Evolutionary conservation across 1,140 invertebrate genomes (phyloP).

Genomic region (Coenobita brevimanus): DNA sequence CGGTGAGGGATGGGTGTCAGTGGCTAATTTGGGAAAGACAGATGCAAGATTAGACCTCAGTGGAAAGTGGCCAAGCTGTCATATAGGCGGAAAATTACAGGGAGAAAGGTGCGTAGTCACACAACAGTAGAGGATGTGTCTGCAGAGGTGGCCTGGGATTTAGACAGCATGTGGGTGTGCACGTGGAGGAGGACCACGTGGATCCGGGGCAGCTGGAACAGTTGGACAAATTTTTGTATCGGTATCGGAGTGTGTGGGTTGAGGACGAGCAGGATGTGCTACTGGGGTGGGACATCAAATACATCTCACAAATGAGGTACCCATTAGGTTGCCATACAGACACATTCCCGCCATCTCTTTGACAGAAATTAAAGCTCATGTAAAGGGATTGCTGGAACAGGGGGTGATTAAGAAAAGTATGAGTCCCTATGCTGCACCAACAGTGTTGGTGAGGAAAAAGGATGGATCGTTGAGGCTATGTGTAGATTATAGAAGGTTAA

Average conservation of each 20-base stretch:
- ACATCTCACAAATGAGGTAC: neutral
- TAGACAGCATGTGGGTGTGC: neutral
- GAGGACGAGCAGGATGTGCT: neutral
- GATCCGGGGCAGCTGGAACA: neutral
- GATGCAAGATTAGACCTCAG: no score
- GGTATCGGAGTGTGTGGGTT: conserved; percentile 6
- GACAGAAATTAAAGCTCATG: conserved; percentile 2
- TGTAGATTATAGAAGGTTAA: conserved; percentile 14
- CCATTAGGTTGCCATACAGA: neutral
- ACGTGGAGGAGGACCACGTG: neutral
- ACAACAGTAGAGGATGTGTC: neutral
- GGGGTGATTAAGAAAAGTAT: conserved; percentile 18
- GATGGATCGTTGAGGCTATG: conserved; percentile 6
- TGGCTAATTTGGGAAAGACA: no score
- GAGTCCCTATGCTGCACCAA: neutral
- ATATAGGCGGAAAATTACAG: neutral
- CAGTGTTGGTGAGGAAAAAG: no score
- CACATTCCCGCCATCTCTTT: neutral
- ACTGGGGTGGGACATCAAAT: neutral
- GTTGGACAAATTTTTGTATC: neutral
- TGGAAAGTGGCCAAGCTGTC: conserved; percentile 18
- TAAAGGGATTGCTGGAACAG: neutral
- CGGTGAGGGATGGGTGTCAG: no score
- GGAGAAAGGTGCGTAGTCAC: neutral
- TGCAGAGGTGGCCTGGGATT: neutral